These are phyloP conservation scores for Drosophila algonquin DNA, from an alignment of 2,888 invertebrate genomes.

Conservation along the genomic window DNA sequence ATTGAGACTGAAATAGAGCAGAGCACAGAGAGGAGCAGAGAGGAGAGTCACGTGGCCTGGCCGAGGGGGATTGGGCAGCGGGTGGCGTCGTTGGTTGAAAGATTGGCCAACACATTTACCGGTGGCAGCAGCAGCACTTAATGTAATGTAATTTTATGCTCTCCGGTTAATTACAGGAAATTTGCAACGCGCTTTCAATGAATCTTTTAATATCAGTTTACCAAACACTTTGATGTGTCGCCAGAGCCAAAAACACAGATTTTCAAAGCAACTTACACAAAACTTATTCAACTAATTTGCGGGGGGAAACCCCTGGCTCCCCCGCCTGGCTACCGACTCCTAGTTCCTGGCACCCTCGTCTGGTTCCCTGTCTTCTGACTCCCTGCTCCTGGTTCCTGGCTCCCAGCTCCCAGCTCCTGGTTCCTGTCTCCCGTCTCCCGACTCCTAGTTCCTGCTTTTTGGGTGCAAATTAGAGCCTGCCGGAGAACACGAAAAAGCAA, in stretches of 20 bases:
- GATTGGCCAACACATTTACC: constrained; percentile 52
- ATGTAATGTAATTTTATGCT: constrained; percentile 73
- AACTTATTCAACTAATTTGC: constrained; percentile 23
- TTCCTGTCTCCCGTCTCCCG: not conserved
- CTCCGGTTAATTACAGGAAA: constrained; percentile 68
- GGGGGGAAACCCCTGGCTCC: not conserved
- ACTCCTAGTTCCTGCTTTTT: not conserved
- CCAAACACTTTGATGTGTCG: constrained; percentile 40
- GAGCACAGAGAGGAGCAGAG: constrained; percentile 16
- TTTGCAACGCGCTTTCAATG: constrained; percentile 20
- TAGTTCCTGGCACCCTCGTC: no score
- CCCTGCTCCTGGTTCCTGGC: no score
- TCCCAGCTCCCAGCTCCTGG: no score
- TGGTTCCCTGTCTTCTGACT: no score
- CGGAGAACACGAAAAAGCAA: not conserved
- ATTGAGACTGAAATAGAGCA: constrained; percentile 48
- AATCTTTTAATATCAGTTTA: constrained; percentile 36
- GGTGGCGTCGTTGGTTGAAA: constrained; percentile 57
- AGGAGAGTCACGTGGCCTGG: constrained; percentile 44
- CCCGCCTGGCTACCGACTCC: no score
- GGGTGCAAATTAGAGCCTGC: constrained; percentile 8
- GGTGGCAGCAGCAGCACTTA: constrained; percentile 56
- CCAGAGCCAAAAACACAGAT: not conserved
- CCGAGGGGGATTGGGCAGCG: constrained; percentile 1
- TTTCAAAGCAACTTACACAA: constrained; percentile 20